Evolutionary conservation across 1,140 invertebrate species (phyloP).

Genomic region (Lepidurus packardi): DNA sequence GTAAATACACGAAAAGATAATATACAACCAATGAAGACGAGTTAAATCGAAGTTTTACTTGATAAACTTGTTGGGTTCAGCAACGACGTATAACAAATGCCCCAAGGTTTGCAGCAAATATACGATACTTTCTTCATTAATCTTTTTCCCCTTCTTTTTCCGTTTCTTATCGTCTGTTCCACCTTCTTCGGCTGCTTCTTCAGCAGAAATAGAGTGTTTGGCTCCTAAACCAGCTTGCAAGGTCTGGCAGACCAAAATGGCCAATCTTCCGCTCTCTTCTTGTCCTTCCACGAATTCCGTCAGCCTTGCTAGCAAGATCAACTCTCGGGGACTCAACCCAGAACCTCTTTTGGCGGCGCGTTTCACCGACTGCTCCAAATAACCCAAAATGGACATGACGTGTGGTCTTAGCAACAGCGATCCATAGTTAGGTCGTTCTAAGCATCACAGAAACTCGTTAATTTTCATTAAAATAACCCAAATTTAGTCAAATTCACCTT

Average conservation of each 20-base stretch:
- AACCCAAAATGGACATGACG: conserved; percentile 61
- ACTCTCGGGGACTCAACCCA: conserved; percentile 58
- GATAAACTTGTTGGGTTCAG: conserved; percentile 58
- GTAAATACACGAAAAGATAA: conserved; percentile 36
- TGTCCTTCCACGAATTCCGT: conserved; percentile 63
- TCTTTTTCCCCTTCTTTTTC: conserved; percentile 25
- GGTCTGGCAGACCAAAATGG: conserved; percentile 67
- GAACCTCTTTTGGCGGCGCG: conserved; percentile 52
- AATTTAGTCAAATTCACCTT: neutral
- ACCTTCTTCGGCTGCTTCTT: neutral
- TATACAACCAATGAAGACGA: neutral
- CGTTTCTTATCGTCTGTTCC: neutral
- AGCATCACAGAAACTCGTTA: neutral
- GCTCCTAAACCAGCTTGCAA: conserved; percentile 51
- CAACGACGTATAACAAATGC: conserved; percentile 65
- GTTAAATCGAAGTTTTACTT: conserved; percentile 42
- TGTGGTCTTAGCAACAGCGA: conserved; percentile 66
- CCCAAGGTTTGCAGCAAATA: conserved; percentile 63
- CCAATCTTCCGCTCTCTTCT: conserved; percentile 58
- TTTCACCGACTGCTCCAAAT: conserved; percentile 58
- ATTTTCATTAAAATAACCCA: neutral
- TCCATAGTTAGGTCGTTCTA: conserved; percentile 58
- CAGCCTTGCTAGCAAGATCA: conserved; percentile 70
- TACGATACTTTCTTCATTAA: conserved; percentile 53
- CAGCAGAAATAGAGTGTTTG: conserved; percentile 37